Percentiles rank a stretch among this genome's conserved stretches.
phyloP scores from a whole-genome alignment of 2,113 vertebrate species.

The Hypomesus transpacificus region DNA sequence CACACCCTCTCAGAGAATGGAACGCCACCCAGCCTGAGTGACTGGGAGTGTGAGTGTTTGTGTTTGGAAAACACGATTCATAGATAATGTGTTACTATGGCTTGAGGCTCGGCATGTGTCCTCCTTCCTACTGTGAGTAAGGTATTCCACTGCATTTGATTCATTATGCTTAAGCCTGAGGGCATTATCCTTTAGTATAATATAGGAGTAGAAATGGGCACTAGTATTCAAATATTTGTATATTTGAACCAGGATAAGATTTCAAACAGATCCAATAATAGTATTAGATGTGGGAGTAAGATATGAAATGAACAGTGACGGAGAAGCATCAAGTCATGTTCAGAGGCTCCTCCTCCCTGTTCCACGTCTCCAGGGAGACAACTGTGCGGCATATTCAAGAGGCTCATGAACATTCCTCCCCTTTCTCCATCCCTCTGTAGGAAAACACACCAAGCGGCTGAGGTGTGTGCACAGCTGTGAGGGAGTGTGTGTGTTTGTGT shows the following conservation, averaged over 20 bases:
- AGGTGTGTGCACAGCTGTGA: neutral
- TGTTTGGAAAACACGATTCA: neutral
- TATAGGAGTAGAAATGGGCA: no score
- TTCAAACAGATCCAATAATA: no score
- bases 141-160: no score
- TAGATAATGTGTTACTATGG: no score
- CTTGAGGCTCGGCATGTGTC: neutral
- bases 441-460: neutral
- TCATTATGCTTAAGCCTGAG: no score
- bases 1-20: conserved; percentile 50
- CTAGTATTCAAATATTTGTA: no score
- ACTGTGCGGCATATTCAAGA: neutral
- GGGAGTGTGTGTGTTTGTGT: conserved; percentile 5
- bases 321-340: no score
- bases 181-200: no score
- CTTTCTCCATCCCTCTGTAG: neutral
- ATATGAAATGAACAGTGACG: no score
- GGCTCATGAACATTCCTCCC: neutral
- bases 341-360: neutral
- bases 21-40: conserved; percentile 24
- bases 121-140: no score
- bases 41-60: neutral
- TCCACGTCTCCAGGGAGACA: neutral
- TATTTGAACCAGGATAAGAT: no score
- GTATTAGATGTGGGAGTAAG: no score